Percentiles rank a stretch among this genome's conserved stretches.
Conservation (phyloP, 1,140 invertebrate genomes). For the Drosophila seguyi region DNA sequence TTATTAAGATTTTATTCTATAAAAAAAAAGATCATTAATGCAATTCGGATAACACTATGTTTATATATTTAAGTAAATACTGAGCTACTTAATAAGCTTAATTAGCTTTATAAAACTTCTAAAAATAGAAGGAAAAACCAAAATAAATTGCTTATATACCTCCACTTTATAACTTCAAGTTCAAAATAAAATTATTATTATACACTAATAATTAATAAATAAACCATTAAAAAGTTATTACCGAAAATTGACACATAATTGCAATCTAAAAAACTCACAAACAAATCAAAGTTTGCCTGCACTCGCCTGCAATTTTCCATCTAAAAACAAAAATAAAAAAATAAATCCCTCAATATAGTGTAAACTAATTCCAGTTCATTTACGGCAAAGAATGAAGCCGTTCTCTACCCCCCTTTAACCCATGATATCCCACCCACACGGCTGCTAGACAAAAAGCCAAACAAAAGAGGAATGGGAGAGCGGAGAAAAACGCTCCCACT, state of each 20-base stretch:
- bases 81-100: no score
- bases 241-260: background rate
- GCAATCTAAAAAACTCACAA: no score
- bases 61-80: no score
- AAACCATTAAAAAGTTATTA: background rate
- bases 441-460: conserved; percentile 13
- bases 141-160: no score
- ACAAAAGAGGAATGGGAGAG: conserved; percentile 5
- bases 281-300: background rate
- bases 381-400: conserved; percentile 1
- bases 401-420: conserved; percentile 1
- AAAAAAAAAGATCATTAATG: no score
- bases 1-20: no score
- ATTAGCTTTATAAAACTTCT: no score
- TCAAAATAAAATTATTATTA: no score
- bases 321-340: no score
- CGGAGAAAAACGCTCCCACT: conserved; percentile 31
- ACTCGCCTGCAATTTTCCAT: background rate
- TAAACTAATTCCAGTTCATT: conserved; percentile 21
- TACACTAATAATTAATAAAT: background rate
- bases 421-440: conserved; percentile 29
- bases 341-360: conserved; percentile 1
- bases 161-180: no score
- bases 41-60: no score
- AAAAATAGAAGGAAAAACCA: no score